A percentile compares a stretch with the other conserved stretches of the same genome.
phyloP scores from a whole-genome alignment of 2,797 vertebrate genomes.

The Lycodopsis pacificus region DNA sequence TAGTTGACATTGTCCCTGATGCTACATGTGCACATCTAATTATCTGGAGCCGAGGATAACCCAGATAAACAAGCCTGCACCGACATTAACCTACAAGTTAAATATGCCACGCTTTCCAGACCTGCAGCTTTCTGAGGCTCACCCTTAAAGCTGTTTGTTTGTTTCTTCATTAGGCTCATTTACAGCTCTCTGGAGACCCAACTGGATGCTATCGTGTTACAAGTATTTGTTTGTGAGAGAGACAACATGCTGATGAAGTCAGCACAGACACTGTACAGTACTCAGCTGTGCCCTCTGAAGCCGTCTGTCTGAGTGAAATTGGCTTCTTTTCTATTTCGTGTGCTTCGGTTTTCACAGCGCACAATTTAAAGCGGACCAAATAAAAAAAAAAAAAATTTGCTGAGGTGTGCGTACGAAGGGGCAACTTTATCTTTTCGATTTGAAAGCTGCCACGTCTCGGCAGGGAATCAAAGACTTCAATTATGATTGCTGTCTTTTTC shows the following conservation, averaged over 20 bases:
- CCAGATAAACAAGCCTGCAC: slow-evolving; percentile 73
- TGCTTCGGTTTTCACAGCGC: not conserved
- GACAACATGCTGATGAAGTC: slow-evolving; percentile 43
- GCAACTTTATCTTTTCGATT: not conserved
- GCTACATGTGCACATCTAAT: slow-evolving; percentile 62
- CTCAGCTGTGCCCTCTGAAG: slow-evolving; percentile 6
- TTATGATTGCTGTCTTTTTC: not conserved
- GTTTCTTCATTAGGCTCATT: slow-evolving; percentile 80
- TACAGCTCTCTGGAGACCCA: slow-evolving; percentile 74
- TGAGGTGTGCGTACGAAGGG: not conserved
- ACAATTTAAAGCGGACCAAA: not conserved
- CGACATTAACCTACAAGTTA: slow-evolving; percentile 81
- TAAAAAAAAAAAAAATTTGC: not conserved
- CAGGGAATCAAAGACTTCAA: not conserved
- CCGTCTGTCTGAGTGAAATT: not conserved
- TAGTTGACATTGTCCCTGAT: slow-evolving; percentile 56
- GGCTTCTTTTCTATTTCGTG: not conserved
- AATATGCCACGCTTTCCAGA: slow-evolving; percentile 69
- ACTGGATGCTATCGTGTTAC: slow-evolving; percentile 52
- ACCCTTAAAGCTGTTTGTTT: slow-evolving; percentile 74
- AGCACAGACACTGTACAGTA: slow-evolving; percentile 1
- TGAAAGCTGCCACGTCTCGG: not conserved
- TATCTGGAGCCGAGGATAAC: slow-evolving; percentile 69
- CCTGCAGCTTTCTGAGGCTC: slow-evolving; percentile 66
- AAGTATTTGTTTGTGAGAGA: slow-evolving; percentile 59